Evolutionary conservation across 2,888 invertebrate species (phyloP).

Genomic region (Calliopum simillimum): DNA sequence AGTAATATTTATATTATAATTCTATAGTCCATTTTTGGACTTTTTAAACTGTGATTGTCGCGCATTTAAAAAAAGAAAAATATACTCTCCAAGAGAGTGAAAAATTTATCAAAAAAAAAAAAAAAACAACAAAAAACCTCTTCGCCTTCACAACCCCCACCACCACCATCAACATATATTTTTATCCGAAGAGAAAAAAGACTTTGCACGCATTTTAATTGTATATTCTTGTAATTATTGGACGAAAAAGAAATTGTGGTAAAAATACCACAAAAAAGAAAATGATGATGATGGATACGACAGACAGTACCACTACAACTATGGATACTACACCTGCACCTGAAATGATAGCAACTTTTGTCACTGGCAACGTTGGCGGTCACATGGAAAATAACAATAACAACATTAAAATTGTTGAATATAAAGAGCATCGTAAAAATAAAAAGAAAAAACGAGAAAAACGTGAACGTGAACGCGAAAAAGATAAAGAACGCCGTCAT

Average conservation of each 20-base stretch:
- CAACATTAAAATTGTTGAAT: conserved; percentile 61
- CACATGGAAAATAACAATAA: conserved; percentile 61
- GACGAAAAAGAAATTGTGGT: conserved; percentile 26
- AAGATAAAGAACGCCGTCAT: conserved; percentile 59
- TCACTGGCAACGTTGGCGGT: conserved; percentile 50
- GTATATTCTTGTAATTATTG: not conserved
- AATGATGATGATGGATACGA: conserved; percentile 65
- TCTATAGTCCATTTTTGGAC: too few species aligned
- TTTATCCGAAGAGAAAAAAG: too few species aligned
- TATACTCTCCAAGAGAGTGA: not conserved
- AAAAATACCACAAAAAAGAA: conserved; percentile 31
- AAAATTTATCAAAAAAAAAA: too few species aligned
- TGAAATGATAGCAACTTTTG: conserved; percentile 44
- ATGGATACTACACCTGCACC: conserved; percentile 49
- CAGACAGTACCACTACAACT: conserved; percentile 45
- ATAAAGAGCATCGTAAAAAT: conserved; percentile 64
- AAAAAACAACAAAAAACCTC: too few species aligned
- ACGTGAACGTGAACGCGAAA: conserved; percentile 56
- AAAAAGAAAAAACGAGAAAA: conserved; percentile 67
- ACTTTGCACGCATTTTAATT: not conserved
- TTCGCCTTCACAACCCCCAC: too few species aligned
- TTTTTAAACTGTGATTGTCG: not conserved
- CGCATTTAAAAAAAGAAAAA: not conserved
- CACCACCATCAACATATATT: too few species aligned
- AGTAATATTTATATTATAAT: not conserved